A percentile compares a stretch with the other conserved stretches of the same genome.
Evolutionary conservation across 1,140 invertebrate genomes (phyloP).

Genomic region (Apis cerana): DNA sequence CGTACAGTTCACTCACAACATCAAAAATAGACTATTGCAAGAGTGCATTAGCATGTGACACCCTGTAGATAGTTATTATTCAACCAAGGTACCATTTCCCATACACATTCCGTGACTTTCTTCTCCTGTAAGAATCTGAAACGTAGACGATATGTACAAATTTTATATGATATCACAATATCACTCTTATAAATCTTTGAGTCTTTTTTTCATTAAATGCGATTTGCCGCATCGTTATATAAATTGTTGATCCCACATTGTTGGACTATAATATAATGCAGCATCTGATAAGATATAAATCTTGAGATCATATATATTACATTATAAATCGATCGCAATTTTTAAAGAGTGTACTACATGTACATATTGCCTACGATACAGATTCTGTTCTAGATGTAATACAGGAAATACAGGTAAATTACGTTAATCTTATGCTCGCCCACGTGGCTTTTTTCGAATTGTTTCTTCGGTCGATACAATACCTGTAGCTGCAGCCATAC

Average conservation of each 20-base stretch:
- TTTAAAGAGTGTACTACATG: conserved; percentile 65
- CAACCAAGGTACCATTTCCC: conserved; percentile 63
- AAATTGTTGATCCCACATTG: conserved; percentile 66
- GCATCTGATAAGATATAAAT: conserved; percentile 64
- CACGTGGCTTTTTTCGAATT: conserved; percentile 74
- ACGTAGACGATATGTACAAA: conserved; percentile 72
- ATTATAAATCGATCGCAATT: conserved; percentile 65
- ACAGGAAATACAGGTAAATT: conserved; percentile 57
- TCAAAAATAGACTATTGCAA: conserved; percentile 80
- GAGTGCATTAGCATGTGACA: conserved; percentile 74
- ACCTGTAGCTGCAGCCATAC: conserved; percentile 62
- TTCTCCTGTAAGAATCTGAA: conserved; percentile 63
- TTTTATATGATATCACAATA: conserved; percentile 69
- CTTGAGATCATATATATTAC: conserved; percentile 68
- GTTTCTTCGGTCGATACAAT: conserved; percentile 65
- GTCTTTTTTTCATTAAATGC: conserved; percentile 60
- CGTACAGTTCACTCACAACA: conserved; percentile 77
- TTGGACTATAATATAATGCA: conserved; percentile 69
- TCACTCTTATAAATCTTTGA: conserved; percentile 64
- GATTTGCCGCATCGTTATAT: conserved; percentile 62
- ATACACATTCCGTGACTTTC: conserved; percentile 62
- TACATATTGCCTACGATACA: conserved; percentile 75
- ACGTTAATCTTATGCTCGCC: conserved; percentile 73
- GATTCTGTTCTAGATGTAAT: conserved; percentile 68
- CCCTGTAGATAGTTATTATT: conserved; percentile 73